Evolutionary conservation across 2,797 vertebrate genomes (phyloP).

Genomic region (Sebastes hubbsi): DNA sequence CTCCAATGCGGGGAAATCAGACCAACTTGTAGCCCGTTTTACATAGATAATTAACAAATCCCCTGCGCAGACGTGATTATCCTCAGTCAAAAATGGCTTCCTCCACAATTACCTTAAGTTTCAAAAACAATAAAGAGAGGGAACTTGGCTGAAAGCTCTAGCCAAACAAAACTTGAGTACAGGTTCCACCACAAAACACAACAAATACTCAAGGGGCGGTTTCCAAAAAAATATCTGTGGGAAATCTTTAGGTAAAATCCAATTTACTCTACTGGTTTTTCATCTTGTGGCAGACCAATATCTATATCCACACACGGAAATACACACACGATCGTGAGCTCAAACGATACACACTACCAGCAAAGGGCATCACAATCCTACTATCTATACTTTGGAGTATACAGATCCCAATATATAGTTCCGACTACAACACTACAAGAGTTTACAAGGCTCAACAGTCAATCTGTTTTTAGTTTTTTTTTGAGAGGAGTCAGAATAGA

Average conservation of each 20-base stretch:
- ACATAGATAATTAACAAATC: conserved; percentile 26
- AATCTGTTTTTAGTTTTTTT: conserved; percentile 20
- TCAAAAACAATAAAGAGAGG: conserved; percentile 12
- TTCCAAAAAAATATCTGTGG: conserved; percentile 21
- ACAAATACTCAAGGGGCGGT: conserved; percentile 33
- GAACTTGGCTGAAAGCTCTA: conserved; percentile 29
- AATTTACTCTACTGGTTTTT: conserved; percentile 59
- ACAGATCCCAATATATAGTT: conserved; percentile 65
- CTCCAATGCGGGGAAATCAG: conserved; percentile 12
- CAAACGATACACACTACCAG: conserved; percentile 62
- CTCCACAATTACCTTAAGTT: conserved; percentile 32
- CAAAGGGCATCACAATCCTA: conserved; percentile 67
- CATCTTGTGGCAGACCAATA: conserved; percentile 46
- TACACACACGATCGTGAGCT: conserved; percentile 53
- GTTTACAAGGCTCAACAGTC: conserved; percentile 66
- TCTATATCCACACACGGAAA: conserved; percentile 70
- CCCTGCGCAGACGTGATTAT: conserved; percentile 18
- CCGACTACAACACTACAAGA: conserved; percentile 68
- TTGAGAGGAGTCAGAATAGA: conserved; percentile 73
- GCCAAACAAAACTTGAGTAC: conserved; percentile 44
- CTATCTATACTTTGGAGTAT: conserved; percentile 69
- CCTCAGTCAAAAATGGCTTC: conserved; percentile 64
- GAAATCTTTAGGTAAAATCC: conserved; percentile 55
- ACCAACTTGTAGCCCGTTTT: conserved; percentile 25
- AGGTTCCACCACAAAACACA: conserved; percentile 47